Conservation (phyloP, 2,888 invertebrate species). For the Agriopis leucophaearia region DNA sequence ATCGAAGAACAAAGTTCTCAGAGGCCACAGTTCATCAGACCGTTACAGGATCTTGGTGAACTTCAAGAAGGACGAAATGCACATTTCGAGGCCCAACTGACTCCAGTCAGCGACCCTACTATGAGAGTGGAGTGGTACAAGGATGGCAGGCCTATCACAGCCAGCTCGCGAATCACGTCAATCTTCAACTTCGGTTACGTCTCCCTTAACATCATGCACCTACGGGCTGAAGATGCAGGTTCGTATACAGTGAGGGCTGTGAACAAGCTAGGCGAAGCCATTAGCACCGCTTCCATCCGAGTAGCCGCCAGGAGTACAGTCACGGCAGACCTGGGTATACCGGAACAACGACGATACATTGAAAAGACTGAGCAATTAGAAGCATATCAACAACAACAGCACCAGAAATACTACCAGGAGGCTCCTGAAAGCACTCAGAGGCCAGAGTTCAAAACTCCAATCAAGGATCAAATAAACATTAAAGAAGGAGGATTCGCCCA, state of each 20-base stretch:
- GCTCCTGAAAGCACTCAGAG: conserved; percentile 92
- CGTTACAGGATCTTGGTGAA: conserved; percentile 94
- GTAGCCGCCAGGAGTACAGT: conserved; percentile 93
- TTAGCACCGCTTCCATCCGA: conserved; percentile 92
- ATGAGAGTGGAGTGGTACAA: conserved; percentile 98
- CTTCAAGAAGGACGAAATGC: conserved; percentile 96
- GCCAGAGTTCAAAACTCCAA: conserved; percentile 95
- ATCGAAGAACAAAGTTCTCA: conserved; percentile 93
- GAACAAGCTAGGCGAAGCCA: conserved; percentile 96
- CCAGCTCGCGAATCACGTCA: conserved; percentile 98
- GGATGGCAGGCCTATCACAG: conserved; percentile 97
- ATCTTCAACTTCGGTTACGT: conserved; percentile 99
- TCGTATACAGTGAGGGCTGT: conserved; percentile 96
- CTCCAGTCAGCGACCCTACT: conserved; percentile 96
- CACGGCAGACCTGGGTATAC: conserved; percentile 94
- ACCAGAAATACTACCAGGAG: conserved; percentile 93
- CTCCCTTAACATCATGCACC: conserved; percentile 99
- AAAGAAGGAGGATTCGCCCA: conserved; percentile 98
- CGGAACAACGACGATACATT: conserved; percentile 96
- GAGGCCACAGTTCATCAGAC: conserved; percentile 95
- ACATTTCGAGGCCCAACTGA: conserved; percentile 96
- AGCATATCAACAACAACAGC: conserved; percentile 93
- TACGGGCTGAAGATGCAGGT: conserved; percentile 99
- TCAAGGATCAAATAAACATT: conserved; percentile 94
- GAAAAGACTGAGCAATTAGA: conserved; percentile 96